Percentiles rank a stretch among this genome's conserved stretches.
These are phyloP conservation scores for Siniperca obscura DNA, from an alignment of 2,797 vertebrate species.

Conservation along the genomic window DNA sequence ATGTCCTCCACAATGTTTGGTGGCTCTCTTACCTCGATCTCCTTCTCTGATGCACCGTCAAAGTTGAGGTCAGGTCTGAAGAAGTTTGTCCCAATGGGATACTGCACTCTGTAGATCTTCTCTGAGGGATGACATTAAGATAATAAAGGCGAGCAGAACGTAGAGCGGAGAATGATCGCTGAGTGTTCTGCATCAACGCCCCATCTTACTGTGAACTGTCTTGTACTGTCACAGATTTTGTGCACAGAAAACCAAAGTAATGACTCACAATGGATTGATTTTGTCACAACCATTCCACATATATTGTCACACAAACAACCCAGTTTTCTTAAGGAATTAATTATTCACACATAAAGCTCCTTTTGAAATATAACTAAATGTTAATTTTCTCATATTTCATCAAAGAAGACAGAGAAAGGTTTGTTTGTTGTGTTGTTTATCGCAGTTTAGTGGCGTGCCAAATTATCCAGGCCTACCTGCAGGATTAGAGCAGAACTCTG, in stretches of 20 bases:
- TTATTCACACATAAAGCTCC: neutral
- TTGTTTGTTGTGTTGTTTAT: neutral
- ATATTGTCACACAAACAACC: neutral
- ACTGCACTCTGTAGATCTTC: slow-evolving; percentile 91
- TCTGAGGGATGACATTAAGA: slow-evolving; percentile 79
- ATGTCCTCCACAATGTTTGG: neutral
- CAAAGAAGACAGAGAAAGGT: neutral
- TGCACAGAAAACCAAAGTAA: neutral
- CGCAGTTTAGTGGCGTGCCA: neutral
- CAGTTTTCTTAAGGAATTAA: neutral
- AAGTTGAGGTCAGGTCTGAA: slow-evolving; percentile 93
- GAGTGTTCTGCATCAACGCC: neutral
- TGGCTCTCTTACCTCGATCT: slow-evolving; percentile 87
- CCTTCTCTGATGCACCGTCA: slow-evolving; percentile 87
- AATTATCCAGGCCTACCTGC: slow-evolving; percentile 80
- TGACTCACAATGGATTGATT: neutral
- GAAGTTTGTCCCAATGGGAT: slow-evolving; percentile 62
- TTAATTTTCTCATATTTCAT: neutral
- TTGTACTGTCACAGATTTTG: neutral
- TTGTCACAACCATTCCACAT: neutral
- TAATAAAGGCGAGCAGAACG: neutral
- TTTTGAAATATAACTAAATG: neutral
- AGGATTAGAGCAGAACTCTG: slow-evolving; percentile 75
- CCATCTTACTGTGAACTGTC: neutral
- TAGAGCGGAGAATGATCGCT: neutral